Percentiles rank a stretch among this genome's conserved stretches.
These are phyloP conservation scores for Pristionchus entomophagus DNA, from an alignment of 2,888 invertebrate species.

Conservation along the genomic window DNA sequence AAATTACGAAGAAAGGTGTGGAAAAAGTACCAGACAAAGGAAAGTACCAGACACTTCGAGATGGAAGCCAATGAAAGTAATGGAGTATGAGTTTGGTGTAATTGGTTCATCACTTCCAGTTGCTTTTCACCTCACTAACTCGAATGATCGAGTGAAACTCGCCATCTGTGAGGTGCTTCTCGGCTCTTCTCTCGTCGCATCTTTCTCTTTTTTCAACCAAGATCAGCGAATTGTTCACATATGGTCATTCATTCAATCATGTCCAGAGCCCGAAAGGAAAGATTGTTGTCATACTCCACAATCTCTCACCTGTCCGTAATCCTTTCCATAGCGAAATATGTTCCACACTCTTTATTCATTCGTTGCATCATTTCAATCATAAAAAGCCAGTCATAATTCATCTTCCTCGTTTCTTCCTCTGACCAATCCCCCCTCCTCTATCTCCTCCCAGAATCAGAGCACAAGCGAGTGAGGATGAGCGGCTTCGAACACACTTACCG, in stretches of 20 bases:
- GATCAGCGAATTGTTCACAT: neutral
- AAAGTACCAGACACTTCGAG: too few species aligned
- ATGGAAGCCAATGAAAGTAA: conserved; percentile 21
- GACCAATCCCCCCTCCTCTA: neutral
- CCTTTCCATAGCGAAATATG: too few species aligned
- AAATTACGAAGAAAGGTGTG: too few species aligned
- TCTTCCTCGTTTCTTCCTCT: neutral
- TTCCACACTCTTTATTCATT: too few species aligned
- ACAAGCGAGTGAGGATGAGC: conserved; percentile 27
- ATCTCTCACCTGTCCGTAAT: too few species aligned
- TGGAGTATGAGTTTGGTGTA: neutral
- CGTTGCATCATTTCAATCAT: too few species aligned
- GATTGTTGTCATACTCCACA: too few species aligned
- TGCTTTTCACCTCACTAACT: neutral
- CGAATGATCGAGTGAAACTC: neutral
- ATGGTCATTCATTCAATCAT: too few species aligned
- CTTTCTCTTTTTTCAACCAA: neutral
- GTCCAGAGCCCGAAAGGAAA: too few species aligned
- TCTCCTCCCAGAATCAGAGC: neutral
- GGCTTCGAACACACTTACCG: conserved; percentile 37
- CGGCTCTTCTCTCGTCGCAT: neutral
- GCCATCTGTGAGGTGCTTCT: neutral
- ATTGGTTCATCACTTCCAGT: conserved; percentile 31
- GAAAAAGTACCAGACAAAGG: neutral
- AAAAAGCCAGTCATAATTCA: conserved; percentile 23